A percentile compares a stretch with the other conserved stretches of the same genome.
Evolutionary conservation across 2,113 vertebrate genomes (phyloP).

Genomic region (Python bivittatus): DNA sequence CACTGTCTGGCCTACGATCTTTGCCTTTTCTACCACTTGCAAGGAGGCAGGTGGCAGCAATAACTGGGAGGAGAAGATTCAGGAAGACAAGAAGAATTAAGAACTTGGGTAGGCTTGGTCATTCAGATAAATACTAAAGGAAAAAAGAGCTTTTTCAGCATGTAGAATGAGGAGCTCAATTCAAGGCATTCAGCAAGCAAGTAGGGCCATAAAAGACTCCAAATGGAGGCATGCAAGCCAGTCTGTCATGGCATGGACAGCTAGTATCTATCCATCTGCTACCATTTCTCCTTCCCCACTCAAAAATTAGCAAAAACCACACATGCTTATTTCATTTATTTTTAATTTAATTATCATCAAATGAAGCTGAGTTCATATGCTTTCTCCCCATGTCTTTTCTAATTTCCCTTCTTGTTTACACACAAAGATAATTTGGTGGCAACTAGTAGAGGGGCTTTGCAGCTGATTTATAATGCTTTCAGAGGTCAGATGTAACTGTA

Average conservation of each 20-base stretch:
- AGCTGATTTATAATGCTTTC: background rate
- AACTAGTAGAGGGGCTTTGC: background rate
- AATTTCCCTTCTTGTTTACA: background rate
- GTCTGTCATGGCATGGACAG: no score
- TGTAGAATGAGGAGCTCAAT: background rate
- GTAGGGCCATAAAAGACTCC: background rate
- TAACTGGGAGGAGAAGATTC: no score
- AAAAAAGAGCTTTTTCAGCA: background rate
- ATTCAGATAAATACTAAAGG: background rate
- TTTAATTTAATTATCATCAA: background rate
- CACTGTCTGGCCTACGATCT: no score
- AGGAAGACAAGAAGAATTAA: no score
- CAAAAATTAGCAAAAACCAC: background rate
- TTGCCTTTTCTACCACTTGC: background rate
- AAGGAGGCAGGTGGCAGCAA: background rate
- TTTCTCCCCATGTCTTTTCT: background rate
- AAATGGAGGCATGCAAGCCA: background rate
- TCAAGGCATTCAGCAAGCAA: background rate
- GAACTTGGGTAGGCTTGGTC: no score
- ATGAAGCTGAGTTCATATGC: background rate
- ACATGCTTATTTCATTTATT: background rate
- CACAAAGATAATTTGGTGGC: background rate
- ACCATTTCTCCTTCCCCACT: background rate
- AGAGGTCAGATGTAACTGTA: background rate
- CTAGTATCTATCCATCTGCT: background rate